These are phyloP conservation scores for Diorhabda elongata DNA, from an alignment of 1,140 invertebrate genomes.

Conservation along the genomic window DNA sequence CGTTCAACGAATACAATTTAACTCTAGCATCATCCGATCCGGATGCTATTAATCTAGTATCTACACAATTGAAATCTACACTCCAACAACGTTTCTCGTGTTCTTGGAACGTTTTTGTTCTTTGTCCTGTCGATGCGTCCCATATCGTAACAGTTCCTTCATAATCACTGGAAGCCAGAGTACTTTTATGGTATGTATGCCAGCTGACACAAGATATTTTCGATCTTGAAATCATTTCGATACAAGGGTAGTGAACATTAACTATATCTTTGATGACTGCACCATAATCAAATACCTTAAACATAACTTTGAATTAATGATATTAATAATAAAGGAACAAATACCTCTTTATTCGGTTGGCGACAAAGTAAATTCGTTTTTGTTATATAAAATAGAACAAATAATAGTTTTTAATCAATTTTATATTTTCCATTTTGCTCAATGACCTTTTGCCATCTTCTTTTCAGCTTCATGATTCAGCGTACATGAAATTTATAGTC, in stretches of 20 bases:
- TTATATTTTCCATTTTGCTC: too few species aligned
- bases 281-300: constrained; percentile 78
- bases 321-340: too few species aligned
- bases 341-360: too few species aligned
- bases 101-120: constrained; percentile 74
- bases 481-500: too few species aligned
- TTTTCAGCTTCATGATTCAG: too few species aligned
- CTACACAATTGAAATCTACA: constrained; percentile 92
- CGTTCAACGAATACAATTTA: constrained; percentile 88
- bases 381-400: too few species aligned
- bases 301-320: background rate
- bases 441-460: too few species aligned
- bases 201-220: constrained; percentile 95
- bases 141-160: constrained; percentile 91
- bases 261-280: constrained; percentile 76
- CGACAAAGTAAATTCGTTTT: too few species aligned
- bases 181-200: constrained; percentile 88
- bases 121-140: constrained; percentile 81
- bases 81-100: constrained; percentile 97
- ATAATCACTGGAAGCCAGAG: constrained; percentile 89
- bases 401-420: too few species aligned
- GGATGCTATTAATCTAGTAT: constrained; percentile 86
- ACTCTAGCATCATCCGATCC: constrained; percentile 94
- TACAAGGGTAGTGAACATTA: constrained; percentile 88
- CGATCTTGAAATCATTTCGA: constrained; percentile 89